Base-by-base conservation (phyloP, 2,113 vertebrate species). In the Mastomys coucha region DNA sequence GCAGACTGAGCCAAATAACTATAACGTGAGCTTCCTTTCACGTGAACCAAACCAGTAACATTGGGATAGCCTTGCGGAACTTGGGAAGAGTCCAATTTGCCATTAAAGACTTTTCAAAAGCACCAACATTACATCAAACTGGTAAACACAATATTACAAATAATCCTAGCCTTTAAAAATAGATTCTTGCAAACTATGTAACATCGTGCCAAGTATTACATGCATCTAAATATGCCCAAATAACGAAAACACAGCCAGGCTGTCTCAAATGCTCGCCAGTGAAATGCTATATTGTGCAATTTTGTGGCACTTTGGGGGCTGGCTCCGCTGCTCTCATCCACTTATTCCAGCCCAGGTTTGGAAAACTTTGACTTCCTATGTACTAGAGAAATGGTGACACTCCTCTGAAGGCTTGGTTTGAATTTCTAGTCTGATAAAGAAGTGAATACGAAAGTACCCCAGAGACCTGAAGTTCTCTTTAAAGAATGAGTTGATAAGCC, bases 181-280 rank as follows among this genome's bases (percentile, higher is more conserved):
- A 70, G 31, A 70, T 51, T 70, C 58, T 87, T 91, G 91, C 39
- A 77, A 89, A 91, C 11, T 72, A 85, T 60, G 80, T 17, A 26
- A 95, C 36, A 39, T 51, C 45, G 3, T 19, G 89, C n/a, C 93
- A 70, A 95, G 90, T 80, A 94, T 80, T 88, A 89, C 58, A 89
- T 11, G 89, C 39, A 91, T 26, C 84, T 93, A 89, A 87, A 91
- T 69, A 95, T 33, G 87, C 56, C 82, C 60, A 97, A 96, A 82
- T 96, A 70, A 93, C 81, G 70, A 95, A 45, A 70, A 39, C 65
- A 81, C 60, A 96, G 53, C 9, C 17, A 9, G 33, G 12, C 42
- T 26, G 56, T 89, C 84, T 84, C 92, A 87, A 51, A 89, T 26
- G 63, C 78, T 56, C 93, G 96, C 82, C 91, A 95, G 95, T 97